Conservation (phyloP, 2,797 vertebrate genomes). For the Pelochelys cantorii region DNA sequence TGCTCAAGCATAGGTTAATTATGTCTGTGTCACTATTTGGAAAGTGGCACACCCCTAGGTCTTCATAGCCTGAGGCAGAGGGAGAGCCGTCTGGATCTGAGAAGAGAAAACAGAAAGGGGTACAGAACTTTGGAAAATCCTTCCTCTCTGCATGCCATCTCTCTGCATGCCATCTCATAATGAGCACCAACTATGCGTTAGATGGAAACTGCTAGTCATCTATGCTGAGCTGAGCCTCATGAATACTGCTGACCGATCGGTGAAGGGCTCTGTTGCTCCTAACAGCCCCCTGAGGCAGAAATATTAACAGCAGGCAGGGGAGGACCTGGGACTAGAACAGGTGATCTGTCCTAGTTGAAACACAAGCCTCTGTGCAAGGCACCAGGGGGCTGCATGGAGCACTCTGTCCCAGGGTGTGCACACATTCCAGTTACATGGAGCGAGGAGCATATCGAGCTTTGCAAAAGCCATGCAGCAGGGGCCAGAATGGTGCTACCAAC, state of each 20-base stretch:
- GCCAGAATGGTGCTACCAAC: accelerated
- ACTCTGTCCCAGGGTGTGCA: background rate
- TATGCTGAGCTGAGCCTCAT: background rate
- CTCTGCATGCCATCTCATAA: background rate
- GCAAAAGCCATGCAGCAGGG: accelerated
- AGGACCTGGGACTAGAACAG: accelerated
- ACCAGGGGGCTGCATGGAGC: background rate
- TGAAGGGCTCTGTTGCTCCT: background rate
- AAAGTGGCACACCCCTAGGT: background rate
- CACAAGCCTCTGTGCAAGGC: background rate
- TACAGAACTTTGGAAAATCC: background rate
- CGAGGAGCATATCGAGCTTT: accelerated
- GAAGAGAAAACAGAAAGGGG: background rate
- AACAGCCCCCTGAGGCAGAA: background rate
- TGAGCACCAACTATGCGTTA: background rate
- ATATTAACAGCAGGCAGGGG: background rate
- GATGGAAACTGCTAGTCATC: background rate
- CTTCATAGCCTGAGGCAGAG: background rate
- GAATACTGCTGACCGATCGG: accelerated
- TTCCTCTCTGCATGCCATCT: background rate
- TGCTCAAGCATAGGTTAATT: background rate
- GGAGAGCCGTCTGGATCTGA: background rate
- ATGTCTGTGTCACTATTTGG: background rate
- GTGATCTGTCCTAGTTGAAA: background rate
- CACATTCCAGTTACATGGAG: accelerated